Percentiles rank a stretch among this genome's conserved stretches.
phyloP scores from a whole-genome alignment of 2,888 invertebrate genomes.

The Lacanobia oleracea region DNA sequence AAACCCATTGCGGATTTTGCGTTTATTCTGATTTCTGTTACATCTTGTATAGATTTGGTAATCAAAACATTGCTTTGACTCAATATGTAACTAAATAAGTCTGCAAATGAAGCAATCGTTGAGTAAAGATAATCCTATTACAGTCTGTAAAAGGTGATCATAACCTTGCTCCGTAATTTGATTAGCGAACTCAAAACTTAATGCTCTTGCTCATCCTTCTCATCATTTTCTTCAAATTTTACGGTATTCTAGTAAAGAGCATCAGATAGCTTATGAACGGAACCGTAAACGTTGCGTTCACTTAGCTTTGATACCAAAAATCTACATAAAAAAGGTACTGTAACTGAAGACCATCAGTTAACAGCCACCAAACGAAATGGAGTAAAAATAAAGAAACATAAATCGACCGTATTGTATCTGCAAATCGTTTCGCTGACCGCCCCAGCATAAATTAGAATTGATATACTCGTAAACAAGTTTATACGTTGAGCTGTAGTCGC shows the following conservation, averaged over 20 bases:
- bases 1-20: no score
- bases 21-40: no score
- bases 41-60: neutral
- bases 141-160: neutral
- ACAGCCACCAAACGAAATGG: conserved; percentile 39
- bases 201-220: neutral
- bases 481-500: conserved; percentile 52
- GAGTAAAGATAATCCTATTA: neutral
- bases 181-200: neutral
- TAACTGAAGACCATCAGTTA: conserved; percentile 32
- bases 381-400: conserved; percentile 49
- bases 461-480: conserved; percentile 63
- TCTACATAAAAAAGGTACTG: conserved; percentile 14
- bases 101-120: neutral
- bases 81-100: no score
- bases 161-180: neutral
- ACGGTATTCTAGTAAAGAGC: neutral
- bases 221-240: neutral
- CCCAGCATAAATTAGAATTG: conserved; percentile 63
- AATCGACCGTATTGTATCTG: conserved; percentile 35
- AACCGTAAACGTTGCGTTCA: neutral
- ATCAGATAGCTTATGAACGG: neutral
- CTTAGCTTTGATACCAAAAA: conserved; percentile 1
- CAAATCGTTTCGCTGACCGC: conserved; percentile 59
- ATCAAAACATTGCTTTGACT: neutral